Base-by-base conservation (phyloP, 1,140 invertebrate genomes). In the Aleiodes sp. region DNA sequence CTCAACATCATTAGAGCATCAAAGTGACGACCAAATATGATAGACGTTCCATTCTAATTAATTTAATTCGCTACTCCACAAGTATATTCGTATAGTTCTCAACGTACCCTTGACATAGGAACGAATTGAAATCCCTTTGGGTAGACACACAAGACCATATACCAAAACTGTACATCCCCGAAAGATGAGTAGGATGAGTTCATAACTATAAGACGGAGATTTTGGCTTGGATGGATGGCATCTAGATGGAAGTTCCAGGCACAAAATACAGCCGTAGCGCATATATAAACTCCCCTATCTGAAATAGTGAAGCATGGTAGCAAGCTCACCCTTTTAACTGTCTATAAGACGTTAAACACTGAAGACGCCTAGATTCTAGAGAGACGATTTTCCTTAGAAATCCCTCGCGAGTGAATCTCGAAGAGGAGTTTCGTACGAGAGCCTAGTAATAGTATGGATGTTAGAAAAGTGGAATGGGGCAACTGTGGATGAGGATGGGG, bases 371-470 rank as follows among this genome's bases (percentile, higher is more conserved):
- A n/a, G n/a, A n/a, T n/a, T n/a, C n/a, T n/a, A 21, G 46, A 16
- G 8, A 52, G 26, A 21, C 46, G 19, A 52, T 52, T 52, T 52
- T 52, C 46, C 21, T 52, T 21, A 52, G 26, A 21, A 52, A 52
- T 52, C 46, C 46, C 46, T 52, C 69, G 73, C 61, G n/a, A n/a
- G n/a, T n/a, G 69, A 37, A 71, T 69, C 74, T 63, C 70, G 43
- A 52, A 46, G 41, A 52, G 46, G 46, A 52, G 64, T 35, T 66
- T 56, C 68, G 67, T 56, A 65, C 64, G 68, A 70, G n/a, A n/a
- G n/a, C 29, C 65, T 65, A 52, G 73, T n/a, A 74, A 71, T 63
- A 70, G 68, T 62, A 64, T 10, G 33, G 41, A 14, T 57, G 59
- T 52, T 56, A 12, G 37, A n/a, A 24, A 46, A 72, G 70, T 66